Evolutionary conservation across 2,113 vertebrate species (phyloP), one percentile per base, ranked within the genome.

Genomic region (Melanostigma gelatinosum): DNA sequence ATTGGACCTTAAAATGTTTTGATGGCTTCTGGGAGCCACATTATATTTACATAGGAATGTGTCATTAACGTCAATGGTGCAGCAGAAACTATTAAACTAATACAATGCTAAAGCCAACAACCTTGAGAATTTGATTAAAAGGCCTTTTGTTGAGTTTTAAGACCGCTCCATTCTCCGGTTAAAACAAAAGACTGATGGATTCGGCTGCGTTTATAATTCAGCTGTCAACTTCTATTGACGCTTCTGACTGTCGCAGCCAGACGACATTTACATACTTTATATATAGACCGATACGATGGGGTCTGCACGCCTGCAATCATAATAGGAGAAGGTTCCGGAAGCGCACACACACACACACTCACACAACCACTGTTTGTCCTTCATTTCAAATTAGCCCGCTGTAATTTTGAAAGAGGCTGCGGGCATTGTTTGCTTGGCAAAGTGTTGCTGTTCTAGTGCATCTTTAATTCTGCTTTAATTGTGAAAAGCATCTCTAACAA

Each of bases 91-190:
- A 97, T 98, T 97, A 98, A 96, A 96, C 96, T 95, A 97, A 97
- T 97, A 97, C 96, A 97, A 97, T 97, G 96, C 96, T 96, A 97
- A 97, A 97, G 96, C 96, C 96, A 97, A 95, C 96, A 96, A 97
- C 96, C 97, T 96, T 94, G 94, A 95, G 96, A 97, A 96, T 97
- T 97, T 98, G 97, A 98, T 98, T 98, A 97, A 97, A 97, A 97
- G 96, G 96, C 96, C 96, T 91, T 60, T 97, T 97, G 96, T 93
- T 95, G 96, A 94, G 96, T 97, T 97, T 96, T 96, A 94, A 97
- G 96, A 95, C 95, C 91, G 93, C 93, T 95, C 93, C 94, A 94
- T 95, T 95, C 93, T 93, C 93, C 87, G 92, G 92, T 95, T 95
- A 95, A 96, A 95, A 95, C 94, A 96, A 95, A 95, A 94, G 95